These are phyloP conservation scores for Vireo griseus DNA, from an alignment of 2,797 vertebrate species.

Conservation along the genomic window DNA sequence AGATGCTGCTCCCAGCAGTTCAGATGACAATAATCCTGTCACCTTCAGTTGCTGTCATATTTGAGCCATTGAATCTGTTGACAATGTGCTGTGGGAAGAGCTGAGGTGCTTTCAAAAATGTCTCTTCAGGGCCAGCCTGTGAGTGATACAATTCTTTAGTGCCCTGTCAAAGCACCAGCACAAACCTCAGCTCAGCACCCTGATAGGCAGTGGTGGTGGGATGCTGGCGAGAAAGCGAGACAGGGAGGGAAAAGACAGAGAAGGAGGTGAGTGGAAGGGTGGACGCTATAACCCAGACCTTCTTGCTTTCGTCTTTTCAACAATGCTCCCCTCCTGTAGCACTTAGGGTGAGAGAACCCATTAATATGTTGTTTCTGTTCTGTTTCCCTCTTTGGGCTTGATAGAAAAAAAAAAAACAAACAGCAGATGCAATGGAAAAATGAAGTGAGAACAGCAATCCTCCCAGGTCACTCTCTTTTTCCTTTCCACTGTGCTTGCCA, in stretches of 20 bases:
- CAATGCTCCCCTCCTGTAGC: not conserved
- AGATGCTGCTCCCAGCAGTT: not conserved
- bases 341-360: not conserved
- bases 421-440: constrained; percentile 60
- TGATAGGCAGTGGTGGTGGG: not conserved
- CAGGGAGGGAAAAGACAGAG: not conserved
- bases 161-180: not conserved
- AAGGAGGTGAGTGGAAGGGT: not conserved
- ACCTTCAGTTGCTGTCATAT: not conserved
- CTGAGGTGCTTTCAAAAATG: not conserved
- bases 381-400: not conserved
- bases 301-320: not conserved
- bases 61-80: not conserved
- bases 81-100: not conserved
- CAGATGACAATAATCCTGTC: not conserved
- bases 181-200: not conserved
- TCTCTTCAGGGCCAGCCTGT: not conserved
- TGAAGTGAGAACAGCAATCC: constrained; percentile 50
- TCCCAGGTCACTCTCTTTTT: constrained; percentile 55
- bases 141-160: not conserved
- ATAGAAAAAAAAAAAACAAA: not conserved
- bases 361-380: constrained; percentile 6
- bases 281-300: not conserved
- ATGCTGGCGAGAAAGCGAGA: not conserved
- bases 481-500: constrained; percentile 59